A percentile compares a stretch with the other conserved stretches of the same genome.
These are phyloP conservation scores for Thripadectes ignobilis DNA, from an alignment of 2,797 vertebrate species.

Conservation along the genomic window DNA sequence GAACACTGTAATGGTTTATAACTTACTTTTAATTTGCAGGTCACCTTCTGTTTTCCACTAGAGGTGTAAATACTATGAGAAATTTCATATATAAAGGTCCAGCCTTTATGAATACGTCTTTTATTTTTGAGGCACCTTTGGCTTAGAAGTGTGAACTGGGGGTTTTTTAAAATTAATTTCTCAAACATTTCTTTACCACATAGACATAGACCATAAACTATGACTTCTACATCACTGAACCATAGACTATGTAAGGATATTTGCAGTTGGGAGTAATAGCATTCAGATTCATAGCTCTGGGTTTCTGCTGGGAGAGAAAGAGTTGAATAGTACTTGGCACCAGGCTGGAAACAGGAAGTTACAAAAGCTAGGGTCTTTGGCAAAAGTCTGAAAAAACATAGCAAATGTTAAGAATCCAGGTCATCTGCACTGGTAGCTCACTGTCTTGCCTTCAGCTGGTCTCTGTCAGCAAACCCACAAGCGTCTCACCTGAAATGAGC, in stretches of 20 bases:
- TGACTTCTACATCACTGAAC: neutral
- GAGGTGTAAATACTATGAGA: neutral
- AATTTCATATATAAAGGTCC: neutral
- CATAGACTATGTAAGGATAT: neutral
- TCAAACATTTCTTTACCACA: neutral
- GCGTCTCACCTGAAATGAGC: neutral
- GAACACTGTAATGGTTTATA: neutral
- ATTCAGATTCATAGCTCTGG: neutral
- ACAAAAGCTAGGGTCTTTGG: neutral
- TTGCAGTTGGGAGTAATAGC: neutral
- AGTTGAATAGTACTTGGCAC: neutral
- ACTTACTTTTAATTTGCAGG: neutral
- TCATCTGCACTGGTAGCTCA: neutral
- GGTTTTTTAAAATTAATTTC: neutral
- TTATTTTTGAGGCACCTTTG: neutral
- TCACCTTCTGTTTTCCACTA: neutral
- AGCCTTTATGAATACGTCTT: neutral
- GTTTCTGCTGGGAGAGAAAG: neutral
- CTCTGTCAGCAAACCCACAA: neutral
- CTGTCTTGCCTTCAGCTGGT: neutral
- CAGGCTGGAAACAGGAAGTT: neutral
- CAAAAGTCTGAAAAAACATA: neutral
- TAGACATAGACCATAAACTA: neutral
- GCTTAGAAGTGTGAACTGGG: neutral
- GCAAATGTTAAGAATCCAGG: neutral